Conservation (phyloP, 2,888 invertebrate genomes). For the Campoplex capitator region DNA sequence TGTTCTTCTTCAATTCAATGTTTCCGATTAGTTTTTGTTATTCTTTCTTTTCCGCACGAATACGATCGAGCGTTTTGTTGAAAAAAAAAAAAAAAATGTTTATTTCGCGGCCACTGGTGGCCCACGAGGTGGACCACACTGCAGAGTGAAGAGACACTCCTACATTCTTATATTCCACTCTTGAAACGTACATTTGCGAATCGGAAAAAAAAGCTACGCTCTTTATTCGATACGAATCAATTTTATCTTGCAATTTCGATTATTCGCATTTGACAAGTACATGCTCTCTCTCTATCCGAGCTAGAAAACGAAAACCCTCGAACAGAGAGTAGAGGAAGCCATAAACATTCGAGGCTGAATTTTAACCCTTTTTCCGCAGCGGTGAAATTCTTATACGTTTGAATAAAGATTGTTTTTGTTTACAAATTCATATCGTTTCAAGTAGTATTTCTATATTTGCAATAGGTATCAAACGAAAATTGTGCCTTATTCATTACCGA, state of each 20-base stretch:
- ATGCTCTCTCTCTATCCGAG: neutral
- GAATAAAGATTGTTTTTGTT: neutral
- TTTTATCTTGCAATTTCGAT: neutral
- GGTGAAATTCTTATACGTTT: too few relatives aligned
- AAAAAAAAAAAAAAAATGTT: constrained; percentile 22
- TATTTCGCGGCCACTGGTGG: constrained; percentile 51
- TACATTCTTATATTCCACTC: constrained; percentile 21
- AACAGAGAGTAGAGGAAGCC: neutral
- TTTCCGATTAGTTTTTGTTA: constrained; percentile 8
- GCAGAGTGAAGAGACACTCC: constrained; percentile 35
- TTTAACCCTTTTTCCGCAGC: neutral
- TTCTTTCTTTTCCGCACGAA: neutral
- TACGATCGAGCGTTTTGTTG: constrained; percentile 1
- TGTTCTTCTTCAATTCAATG: neutral
- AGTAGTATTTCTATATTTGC: neutral
- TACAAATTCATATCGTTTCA: neutral
- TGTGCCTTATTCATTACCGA: neutral
- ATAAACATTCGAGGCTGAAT: neutral
- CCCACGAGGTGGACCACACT: constrained; percentile 53
- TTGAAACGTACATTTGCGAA: neutral
- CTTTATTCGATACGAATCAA: neutral
- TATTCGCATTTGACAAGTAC: neutral
- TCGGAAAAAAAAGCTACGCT: neutral
- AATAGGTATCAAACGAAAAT: neutral
- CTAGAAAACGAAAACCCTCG: neutral